These are phyloP conservation scores for Planiliza haematocheilus DNA, from an alignment of 2,113 vertebrate genomes.

Conservation along the genomic window DNA sequence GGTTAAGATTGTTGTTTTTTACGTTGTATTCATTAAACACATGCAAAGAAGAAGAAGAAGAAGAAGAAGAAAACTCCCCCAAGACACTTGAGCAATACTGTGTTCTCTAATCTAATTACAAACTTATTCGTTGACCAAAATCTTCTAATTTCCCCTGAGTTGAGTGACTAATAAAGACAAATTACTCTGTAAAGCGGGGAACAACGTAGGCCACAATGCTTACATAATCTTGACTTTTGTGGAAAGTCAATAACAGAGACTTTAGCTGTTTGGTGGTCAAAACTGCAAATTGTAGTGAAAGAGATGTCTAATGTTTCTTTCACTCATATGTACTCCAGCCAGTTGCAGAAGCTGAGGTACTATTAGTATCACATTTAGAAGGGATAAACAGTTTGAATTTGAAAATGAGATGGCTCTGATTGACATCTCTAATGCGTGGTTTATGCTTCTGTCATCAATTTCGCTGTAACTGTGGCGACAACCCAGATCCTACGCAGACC, in stretches of 20 bases:
- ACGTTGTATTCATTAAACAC: background rate
- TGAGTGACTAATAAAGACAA: constrained; percentile 32
- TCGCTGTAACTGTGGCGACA: no score
- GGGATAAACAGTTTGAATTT: background rate
- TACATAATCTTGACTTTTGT: background rate
- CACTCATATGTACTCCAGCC: background rate
- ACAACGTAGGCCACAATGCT: background rate
- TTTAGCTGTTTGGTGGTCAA: background rate
- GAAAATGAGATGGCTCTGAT: no score
- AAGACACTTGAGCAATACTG: constrained; percentile 17
- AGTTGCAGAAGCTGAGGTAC: background rate
- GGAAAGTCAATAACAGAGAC: background rate
- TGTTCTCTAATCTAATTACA: constrained; percentile 58
- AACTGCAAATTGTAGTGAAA: no score
- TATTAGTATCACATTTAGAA: background rate
- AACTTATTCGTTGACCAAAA: constrained; percentile 39
- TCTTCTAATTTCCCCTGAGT: constrained; percentile 45
- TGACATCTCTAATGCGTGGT: no score
- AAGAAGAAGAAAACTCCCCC: background rate
- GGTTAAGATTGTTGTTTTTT: background rate
- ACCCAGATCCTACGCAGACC: no score
- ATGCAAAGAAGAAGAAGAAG: background rate
- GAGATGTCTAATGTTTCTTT: no score
- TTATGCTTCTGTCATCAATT: no score
- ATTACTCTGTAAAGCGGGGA: constrained; percentile 28